Base-by-base conservation (phyloP, 2,113 vertebrate species). In the Butastur rufipennis region DNA sequence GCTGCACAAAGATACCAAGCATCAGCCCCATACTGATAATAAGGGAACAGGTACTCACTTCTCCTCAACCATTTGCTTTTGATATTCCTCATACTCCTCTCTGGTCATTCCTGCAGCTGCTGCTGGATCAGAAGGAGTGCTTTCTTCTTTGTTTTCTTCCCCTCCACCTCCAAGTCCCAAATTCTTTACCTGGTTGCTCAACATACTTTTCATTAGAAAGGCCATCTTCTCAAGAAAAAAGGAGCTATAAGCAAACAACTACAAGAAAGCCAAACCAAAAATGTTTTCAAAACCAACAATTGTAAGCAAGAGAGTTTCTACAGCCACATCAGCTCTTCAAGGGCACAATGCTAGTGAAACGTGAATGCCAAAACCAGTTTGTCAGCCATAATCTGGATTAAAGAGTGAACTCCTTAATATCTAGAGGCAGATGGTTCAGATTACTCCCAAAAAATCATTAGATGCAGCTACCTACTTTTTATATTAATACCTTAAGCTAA, bases 31-130 rank as follows among this genome's bases (percentile, higher is more conserved):
- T 29, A 74, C 29, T 67, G 72, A 63, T 81, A 97, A 81, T 1
- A 81, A 79, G 66, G 90, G 50, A 53, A 95, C 5, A 6, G 14
- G 88, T 98, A 99, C 99, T 99, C 98, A 99, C 99, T 99, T 99
- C 98, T 99, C 99, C 97, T 99, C 99, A 96, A 99, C 98, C 97
- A 99, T 8, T 94, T 99, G 99, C 97, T 99, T 99, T 93, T 99
- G 99, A 96, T 99, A 99, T 75, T 99, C 99, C 96, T 99, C 99
- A 93, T 99, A 99, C 87, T 99, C 99, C 95, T 99, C 99, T 26
- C 99, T 98, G 43, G 99, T 99, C 99, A 99, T 99, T 61, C 99
- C 99, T 31, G 98, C 98, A 2, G 99, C 99, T 38, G 99, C 98
- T 13, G 99, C 99, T 9, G 99, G 99, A 88, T 99, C 99, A 32